These are phyloP conservation scores for Myotis vivesi DNA, from an alignment of 2,797 vertebrate genomes.

Conservation along the genomic window DNA sequence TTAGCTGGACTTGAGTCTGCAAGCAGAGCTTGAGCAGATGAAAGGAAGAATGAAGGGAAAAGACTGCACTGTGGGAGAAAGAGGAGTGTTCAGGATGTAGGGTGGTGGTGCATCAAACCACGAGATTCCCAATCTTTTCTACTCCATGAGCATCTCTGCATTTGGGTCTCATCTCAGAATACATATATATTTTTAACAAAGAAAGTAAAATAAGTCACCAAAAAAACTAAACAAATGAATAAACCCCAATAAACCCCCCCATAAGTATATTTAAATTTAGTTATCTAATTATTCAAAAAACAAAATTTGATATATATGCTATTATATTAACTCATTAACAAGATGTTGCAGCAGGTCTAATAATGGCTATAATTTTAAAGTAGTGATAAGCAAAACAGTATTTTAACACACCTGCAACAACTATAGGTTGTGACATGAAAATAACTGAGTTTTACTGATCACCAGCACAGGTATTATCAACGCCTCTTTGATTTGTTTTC, in stretches of 20 bases:
- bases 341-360: slow-evolving; percentile 9
- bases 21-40: neutral
- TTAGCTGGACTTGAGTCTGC: neutral
- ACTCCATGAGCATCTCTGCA: neutral
- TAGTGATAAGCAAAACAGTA: neutral
- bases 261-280: slow-evolving; percentile 3
- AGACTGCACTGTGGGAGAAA: neutral
- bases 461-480: neutral
- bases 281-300: slow-evolving; percentile 5
- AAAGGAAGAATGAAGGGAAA: neutral
- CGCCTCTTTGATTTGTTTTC: neutral
- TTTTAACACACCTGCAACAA: neutral
- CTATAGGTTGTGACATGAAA: neutral
- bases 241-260: neutral
- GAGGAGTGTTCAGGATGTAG: neutral
- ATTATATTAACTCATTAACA: neutral
- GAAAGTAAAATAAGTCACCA: neutral
- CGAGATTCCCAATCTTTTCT: neutral
- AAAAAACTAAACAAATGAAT: neutral
- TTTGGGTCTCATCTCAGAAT: neutral
- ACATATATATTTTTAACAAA: neutral
- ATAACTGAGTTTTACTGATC: neutral
- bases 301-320: neutral
- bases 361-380: slow-evolving; percentile 12
- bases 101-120: neutral